Base-by-base conservation (phyloP, 1,140 invertebrate species). In the Pomphorhynchus laevis region DNA sequence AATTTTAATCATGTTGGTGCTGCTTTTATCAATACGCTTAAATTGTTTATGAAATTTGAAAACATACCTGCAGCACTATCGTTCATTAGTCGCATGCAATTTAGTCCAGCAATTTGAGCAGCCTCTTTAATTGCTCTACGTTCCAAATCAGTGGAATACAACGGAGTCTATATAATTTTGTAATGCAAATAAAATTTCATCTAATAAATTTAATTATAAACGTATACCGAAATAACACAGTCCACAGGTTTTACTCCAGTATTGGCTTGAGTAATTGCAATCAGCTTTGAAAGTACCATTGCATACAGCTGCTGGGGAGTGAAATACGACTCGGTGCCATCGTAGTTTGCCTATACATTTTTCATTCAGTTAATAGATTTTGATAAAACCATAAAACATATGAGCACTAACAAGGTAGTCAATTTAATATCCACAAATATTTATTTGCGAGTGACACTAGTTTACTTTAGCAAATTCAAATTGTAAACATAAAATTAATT, bases 201-300 rank as follows among this genome's bases (percentile, higher is more conserved):
- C 24, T 20, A 4, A 2, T 41, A 5, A 29, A 27, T 27, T 29
- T 17, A 20, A 3, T 20, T 44, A 23, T 27, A 41, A 34, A 25
- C 21, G 58, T 62, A 59, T 53, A 67, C 79, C 40, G 77, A 76
- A 47, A 93, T 75, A 4, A 98, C 86, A 60, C 79, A 89, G 58
- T 95, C 86, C 51, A 80, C 52, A 16, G 86, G 69, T 54, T 76
- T 73, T 16, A 72, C 75, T 51, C 74, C 70, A 37, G 86, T 57
- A n/a, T 69, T 72, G 41, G 54, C 64, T 47, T 76, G 71, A 12
- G 82, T 74, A 39, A 69, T 73, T 49, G 79, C 71, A 55, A 86
- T 93, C 34, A 98, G 60, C 59, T 98, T 95, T 25, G 79, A 89
- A 45, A 98, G 70, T 14, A 95, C 61, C 74, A 91, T 91, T 11